phyloP scores from a whole-genome alignment of 2,113 vertebrate species.

The Hypocryptadius cinnamomeus region DNA sequence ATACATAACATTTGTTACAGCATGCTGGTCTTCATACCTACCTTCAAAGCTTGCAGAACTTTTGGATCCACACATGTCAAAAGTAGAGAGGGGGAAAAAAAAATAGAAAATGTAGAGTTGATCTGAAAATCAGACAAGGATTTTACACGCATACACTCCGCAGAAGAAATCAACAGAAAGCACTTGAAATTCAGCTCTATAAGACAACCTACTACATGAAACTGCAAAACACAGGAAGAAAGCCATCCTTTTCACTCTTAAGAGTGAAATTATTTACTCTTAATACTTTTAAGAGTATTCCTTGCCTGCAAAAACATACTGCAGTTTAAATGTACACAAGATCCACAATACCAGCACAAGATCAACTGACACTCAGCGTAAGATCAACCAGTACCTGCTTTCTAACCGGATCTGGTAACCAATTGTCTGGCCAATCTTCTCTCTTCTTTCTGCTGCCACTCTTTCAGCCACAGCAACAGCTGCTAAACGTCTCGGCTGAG shows the following conservation, averaged over 20 bases:
- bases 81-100: not conserved
- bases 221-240: not conserved
- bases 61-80: not conserved
- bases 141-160: not conserved
- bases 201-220: not conserved
- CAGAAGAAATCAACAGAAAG: not conserved
- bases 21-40: not conserved
- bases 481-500: constrained; percentile 87
- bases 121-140: not conserved
- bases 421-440: constrained; percentile 86
- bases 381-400: constrained; percentile 83
- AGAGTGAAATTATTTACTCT: not conserved
- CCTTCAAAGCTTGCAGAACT: not conserved
- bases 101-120: not conserved
- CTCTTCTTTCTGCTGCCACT: constrained; percentile 90
- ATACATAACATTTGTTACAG: not conserved
- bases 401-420: constrained; percentile 93
- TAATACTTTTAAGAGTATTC: not conserved
- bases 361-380: not conserved
- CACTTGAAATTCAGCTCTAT: not conserved
- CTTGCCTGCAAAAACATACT: not conserved
- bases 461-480: constrained; percentile 90
- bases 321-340: not conserved
- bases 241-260: not conserved
- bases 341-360: not conserved